These are phyloP conservation scores for Pachyramphus minor DNA, from an alignment of 2,113 vertebrate species.

Conservation along the genomic window DNA sequence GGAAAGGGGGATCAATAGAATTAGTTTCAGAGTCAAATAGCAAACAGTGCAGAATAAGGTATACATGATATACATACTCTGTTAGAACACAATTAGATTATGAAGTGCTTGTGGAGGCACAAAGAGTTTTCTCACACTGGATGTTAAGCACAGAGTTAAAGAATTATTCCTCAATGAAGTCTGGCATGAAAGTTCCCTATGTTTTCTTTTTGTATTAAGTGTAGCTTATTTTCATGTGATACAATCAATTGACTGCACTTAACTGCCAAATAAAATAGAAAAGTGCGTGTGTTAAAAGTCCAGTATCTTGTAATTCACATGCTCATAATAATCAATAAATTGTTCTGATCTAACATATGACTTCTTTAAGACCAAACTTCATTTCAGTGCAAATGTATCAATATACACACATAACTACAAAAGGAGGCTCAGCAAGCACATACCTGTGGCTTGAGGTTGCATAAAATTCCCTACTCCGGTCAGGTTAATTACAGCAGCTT, in stretches of 20 bases:
- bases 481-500: constrained; percentile 93
- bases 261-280: background rate
- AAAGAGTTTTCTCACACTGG: background rate
- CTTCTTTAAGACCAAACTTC: constrained; percentile 55
- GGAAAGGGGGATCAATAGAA: constrained; percentile 73
- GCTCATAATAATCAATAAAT: background rate
- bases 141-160: constrained; percentile 18
- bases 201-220: background rate
- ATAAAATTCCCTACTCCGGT: constrained; percentile 90
- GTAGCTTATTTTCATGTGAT: background rate
- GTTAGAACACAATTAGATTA: background rate
- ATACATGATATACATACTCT: constrained; percentile 19
- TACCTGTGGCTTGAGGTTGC: constrained; percentile 87
- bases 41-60: constrained; percentile 56
- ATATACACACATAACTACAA: background rate
- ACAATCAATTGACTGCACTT: background rate
- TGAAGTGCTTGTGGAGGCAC: constrained; percentile 33
- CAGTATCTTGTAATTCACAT: background rate
- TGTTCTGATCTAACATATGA: background rate
- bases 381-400: constrained; percentile 34
- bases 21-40: constrained; percentile 73
- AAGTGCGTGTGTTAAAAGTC: background rate
- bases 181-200: background rate
- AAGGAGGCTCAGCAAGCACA: constrained; percentile 38
- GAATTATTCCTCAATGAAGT: constrained; percentile 38